Conservation (phyloP, 2,113 vertebrate species). For the Zootoca vivipara region DNA sequence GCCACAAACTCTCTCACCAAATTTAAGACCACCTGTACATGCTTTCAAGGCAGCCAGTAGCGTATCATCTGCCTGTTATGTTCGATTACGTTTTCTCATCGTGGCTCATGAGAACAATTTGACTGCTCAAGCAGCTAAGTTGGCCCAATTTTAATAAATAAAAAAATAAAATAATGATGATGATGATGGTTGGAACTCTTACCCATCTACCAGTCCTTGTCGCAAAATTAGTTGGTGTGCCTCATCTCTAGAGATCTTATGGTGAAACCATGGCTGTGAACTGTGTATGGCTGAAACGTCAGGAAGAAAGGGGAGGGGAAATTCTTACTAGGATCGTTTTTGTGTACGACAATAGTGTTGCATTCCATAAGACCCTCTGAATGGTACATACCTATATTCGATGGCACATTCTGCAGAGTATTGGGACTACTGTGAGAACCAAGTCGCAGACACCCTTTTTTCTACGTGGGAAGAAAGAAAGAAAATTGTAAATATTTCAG, state of each 20-base stretch:
- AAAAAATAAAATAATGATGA: background rate
- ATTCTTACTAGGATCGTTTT: background rate
- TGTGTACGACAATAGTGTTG: background rate
- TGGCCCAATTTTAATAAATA: background rate
- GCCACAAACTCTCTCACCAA: background rate
- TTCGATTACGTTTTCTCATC: background rate
- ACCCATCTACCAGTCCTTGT: constrained; percentile 96
- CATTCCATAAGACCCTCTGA: constrained; percentile 16
- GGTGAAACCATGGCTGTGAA: constrained; percentile 95
- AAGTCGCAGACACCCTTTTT: constrained; percentile 90
- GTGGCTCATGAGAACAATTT: background rate
- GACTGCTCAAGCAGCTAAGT: too few species aligned
- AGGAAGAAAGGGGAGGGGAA: constrained; percentile 24
- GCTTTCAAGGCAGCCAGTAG: background rate
- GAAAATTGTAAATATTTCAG: constrained; percentile 37
- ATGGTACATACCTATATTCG: constrained; percentile 81
- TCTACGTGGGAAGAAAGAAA: constrained; percentile 76
- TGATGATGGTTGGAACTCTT: constrained; percentile 40
- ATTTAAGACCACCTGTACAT: background rate
- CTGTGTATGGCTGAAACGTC: constrained; percentile 85
- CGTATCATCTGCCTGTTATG: background rate
- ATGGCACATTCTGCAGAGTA: constrained; percentile 78
- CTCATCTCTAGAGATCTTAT: constrained; percentile 93
- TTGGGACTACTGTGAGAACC: constrained; percentile 87
- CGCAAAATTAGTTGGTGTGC: constrained; percentile 91